Evolutionary conservation across 2,888 invertebrate genomes (phyloP).

Genomic region (Cordilura impudica): DNA sequence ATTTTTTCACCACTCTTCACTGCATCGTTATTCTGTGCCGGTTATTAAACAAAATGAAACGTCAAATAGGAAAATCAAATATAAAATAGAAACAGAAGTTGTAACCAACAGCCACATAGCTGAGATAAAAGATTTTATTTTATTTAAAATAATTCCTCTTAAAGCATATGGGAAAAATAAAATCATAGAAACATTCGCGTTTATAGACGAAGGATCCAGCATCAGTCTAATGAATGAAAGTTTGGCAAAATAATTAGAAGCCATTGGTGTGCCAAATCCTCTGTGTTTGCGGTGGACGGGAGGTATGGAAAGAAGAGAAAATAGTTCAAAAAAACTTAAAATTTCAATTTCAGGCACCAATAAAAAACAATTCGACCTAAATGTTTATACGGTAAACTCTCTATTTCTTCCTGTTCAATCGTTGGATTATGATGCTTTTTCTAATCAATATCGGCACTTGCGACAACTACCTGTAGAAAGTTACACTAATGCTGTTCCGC

Average conservation of each 20-base stretch:
- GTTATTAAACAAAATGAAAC: too few species aligned
- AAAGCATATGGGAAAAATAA: constrained; percentile 6
- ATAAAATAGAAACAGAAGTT: neutral
- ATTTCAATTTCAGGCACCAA: constrained; percentile 32
- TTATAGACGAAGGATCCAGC: neutral
- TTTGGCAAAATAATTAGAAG: neutral
- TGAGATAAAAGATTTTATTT: neutral
- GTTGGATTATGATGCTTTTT: constrained; percentile 10
- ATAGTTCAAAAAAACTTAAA: neutral
- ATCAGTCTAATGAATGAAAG: neutral
- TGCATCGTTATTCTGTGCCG: neutral
- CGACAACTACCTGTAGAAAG: too few species aligned
- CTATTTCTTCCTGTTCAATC: constrained; percentile 3
- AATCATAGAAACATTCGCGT: neutral
- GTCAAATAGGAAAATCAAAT: too few species aligned
- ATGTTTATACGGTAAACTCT: constrained; percentile 18
- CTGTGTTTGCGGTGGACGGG: neutral
- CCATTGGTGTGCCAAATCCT: neutral
- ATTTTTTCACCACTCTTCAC: neutral
- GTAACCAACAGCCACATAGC: neutral
- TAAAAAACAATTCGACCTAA: neutral
- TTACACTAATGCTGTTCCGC: too few species aligned
- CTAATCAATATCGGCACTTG: constrained; percentile 1
- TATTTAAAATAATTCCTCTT: constrained; percentile 26
- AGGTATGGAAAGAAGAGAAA: constrained; percentile 18